A percentile compares a stretch with the other conserved stretches of the same genome.
phyloP scores from a whole-genome alignment of 2,888 invertebrate species.

The Celastrina argiolus region DNA sequence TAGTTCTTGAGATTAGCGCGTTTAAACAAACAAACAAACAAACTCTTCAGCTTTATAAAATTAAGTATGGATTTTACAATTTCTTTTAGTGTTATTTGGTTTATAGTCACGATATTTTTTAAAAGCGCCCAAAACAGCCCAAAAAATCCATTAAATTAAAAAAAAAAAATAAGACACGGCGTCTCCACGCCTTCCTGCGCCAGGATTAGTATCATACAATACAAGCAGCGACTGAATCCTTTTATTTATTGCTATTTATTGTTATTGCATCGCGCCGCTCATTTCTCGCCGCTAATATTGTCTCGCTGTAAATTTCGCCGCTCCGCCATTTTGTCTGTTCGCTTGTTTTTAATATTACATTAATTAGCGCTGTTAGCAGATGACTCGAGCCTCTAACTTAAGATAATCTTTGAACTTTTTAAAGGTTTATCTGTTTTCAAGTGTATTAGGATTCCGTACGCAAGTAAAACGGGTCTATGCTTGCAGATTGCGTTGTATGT shows the following conservation, averaged over 20 bases:
- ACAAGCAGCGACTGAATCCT: slow-evolving; percentile 78
- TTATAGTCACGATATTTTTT: too few relatives aligned
- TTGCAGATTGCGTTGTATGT: too few relatives aligned
- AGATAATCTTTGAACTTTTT: slow-evolving; percentile 1
- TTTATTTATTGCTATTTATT: slow-evolving; percentile 80
- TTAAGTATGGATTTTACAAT: too few relatives aligned
- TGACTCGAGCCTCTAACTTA: slow-evolving; percentile 39
- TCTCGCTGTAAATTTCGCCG: slow-evolving; percentile 70
- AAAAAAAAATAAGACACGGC: slow-evolving; percentile 26
- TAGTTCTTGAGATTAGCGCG: too few relatives aligned
- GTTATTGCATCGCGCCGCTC: slow-evolving; percentile 75
- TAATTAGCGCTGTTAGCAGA: slow-evolving; percentile 61
- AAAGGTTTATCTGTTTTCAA: background rate
- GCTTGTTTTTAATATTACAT: slow-evolving; percentile 66
- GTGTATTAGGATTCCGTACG: too few relatives aligned
- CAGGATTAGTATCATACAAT: slow-evolving; percentile 77
- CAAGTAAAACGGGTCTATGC: too few relatives aligned
- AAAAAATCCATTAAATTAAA: background rate
- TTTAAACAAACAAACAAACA: too few relatives aligned
- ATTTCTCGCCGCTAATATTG: slow-evolving; percentile 74
- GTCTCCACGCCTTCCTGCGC: slow-evolving; percentile 48
- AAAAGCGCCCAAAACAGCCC: too few relatives aligned
- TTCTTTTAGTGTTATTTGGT: too few relatives aligned
- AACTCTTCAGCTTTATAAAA: too few relatives aligned
- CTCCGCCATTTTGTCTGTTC: slow-evolving; percentile 54